These are phyloP conservation scores for Hymenopus coronatus DNA, from an alignment of 2,888 invertebrate genomes.

Conservation along the genomic window DNA sequence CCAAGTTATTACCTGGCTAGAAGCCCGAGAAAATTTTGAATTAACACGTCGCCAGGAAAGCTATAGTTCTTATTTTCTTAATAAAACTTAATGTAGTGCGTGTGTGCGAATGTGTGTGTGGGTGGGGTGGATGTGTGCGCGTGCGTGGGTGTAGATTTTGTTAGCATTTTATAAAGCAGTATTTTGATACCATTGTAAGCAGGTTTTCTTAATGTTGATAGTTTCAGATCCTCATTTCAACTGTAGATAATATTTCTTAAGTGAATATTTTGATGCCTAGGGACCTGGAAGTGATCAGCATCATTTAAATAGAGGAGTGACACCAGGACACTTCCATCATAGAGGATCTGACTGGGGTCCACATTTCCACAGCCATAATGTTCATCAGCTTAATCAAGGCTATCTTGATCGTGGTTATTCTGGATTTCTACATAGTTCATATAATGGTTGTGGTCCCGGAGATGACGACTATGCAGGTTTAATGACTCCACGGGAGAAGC, in stretches of 20 bases:
- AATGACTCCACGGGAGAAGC: slow-evolving; percentile 92
- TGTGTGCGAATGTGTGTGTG: no score
- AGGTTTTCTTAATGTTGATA: no score
- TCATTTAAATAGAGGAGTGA: not conserved
- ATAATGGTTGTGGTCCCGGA: not conserved
- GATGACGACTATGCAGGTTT: slow-evolving; percentile 85
- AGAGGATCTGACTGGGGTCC: not conserved
- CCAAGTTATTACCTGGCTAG: no score
- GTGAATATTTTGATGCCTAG: not conserved
- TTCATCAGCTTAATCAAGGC: not conserved
- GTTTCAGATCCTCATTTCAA: not conserved
- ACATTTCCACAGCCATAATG: not conserved
- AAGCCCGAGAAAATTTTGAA: no score
- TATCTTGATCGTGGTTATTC: not conserved
- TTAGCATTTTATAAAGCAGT: no score
- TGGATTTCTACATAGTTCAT: not conserved
- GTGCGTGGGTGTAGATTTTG: no score
- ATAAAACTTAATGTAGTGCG: no score
- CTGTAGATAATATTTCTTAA: not conserved
- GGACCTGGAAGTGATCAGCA: not conserved
- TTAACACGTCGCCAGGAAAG: no score
- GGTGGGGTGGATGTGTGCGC: no score
- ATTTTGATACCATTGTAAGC: no score
- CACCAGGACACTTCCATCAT: not conserved
- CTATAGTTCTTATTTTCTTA: no score